Evolutionary conservation across 2,888 invertebrate species (phyloP), one percentile per base, ranked within the genome.

Genomic region (Limenitis arthemis): DNA sequence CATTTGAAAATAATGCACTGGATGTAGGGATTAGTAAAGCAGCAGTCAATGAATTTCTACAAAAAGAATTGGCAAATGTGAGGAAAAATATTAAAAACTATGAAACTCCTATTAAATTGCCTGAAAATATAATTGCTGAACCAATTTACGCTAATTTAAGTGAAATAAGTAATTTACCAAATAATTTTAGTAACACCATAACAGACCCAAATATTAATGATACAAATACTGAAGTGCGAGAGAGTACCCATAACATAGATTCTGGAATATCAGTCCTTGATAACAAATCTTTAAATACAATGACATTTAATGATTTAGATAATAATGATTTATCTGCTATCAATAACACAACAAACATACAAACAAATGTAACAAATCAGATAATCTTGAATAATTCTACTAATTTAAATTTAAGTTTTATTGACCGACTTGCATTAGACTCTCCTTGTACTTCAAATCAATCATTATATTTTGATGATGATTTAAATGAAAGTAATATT

Each of bases 401-500:
- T 37, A 80, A 80, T 60, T 58, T 79, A 6, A 85, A 75, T 54
- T 67, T 87, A 33, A 87, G 86, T 64, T 87, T 87, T 37, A 85
- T 87, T 37, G 86, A 87, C 41, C 72, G 81, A 62, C 68, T 87
- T 1, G 85, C 75, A 0, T 56, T 86, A 41, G 77, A 86, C 41
- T 84, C 84, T 0, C 84, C 86, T 0, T 75, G 70, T 46, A 43
- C 66, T 1, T 79, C 84, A 1, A 81, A 83, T 31, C 78, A 78
- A 59, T 84, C 85, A 0, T 58, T 87, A 11, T 82, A 74, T 54
- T 68, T 83, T 2, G 87, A 87, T 51, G 87, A 87, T 61, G 87
- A 87, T 64, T 68, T 87, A 40, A 87, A 87, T 59, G 87, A 87
- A 65, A 87, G 87, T 51, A 87, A 87, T 55, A 87, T 87, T 28